phyloP scores from a whole-genome alignment of 1,140 invertebrate genomes.

The Pemphigus obesinymphae region DNA sequence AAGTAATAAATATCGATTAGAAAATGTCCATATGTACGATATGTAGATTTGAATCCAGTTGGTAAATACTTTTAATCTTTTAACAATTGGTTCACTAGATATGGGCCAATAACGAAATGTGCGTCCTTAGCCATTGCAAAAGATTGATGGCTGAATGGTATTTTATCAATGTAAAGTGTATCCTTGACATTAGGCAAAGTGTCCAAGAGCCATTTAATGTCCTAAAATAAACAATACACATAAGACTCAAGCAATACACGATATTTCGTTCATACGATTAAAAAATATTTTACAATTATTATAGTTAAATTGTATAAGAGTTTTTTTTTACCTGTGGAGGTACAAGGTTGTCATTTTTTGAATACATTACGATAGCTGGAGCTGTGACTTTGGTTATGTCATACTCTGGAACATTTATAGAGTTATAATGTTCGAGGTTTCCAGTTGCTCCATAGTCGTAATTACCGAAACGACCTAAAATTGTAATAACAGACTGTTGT shows the following conservation, averaged over 20 bases:
- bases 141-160: constrained; percentile 22
- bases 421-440: constrained; percentile 57
- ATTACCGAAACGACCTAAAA: constrained; percentile 45
- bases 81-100: background rate
- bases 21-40: too few species aligned
- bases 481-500: background rate
- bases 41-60: too few species aligned
- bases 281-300: too few species aligned
- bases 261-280: background rate
- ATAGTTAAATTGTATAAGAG: too few species aligned
- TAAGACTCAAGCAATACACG: too few species aligned
- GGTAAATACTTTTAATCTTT: too few species aligned
- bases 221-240: background rate
- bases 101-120: background rate
- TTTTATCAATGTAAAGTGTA: background rate
- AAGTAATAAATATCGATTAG: too few species aligned
- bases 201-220: constrained; percentile 17
- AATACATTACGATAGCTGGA: constrained; percentile 64
- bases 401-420: constrained; percentile 56
- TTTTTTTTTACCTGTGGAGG: background rate
- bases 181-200: constrained; percentile 9
- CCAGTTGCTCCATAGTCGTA: constrained; percentile 47
- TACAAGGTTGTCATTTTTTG: constrained; percentile 44
- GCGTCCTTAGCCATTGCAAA: background rate
- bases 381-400: constrained; percentile 58